Evolutionary conservation across 2,888 invertebrate species (phyloP).

Genomic region (Liodrosophila aerea): DNA sequence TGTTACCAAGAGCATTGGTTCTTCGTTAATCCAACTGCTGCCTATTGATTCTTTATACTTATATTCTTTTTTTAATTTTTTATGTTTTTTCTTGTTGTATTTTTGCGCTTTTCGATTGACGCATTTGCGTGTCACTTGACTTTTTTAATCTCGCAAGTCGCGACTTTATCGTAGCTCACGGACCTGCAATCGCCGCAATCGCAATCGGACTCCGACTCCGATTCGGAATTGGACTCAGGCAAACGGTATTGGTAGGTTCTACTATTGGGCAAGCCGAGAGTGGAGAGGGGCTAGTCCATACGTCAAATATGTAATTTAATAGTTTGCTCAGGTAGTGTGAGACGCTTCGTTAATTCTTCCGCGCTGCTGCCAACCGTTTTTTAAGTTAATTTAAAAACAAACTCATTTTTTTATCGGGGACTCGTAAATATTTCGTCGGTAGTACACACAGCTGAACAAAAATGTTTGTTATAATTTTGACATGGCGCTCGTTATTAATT

Average conservation of each 20-base stretch:
- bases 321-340: conserved; percentile 64
- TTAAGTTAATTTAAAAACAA: conserved; percentile 10
- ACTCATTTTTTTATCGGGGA: conserved; percentile 26
- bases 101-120: conserved; percentile 57
- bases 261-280: too few relatives aligned
- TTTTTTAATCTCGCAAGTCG: conserved; percentile 72
- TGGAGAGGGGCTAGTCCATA: neutral
- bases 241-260: neutral
- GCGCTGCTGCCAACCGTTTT: conserved; percentile 20
- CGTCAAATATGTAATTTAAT: conserved; percentile 66
- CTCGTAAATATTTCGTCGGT: conserved; percentile 12
- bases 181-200: conserved; percentile 51
- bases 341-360: conserved; percentile 43
- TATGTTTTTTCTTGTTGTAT: conserved; percentile 21
- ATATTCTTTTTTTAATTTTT: conserved; percentile 2
- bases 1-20: conserved; percentile 23
- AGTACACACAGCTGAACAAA: conserved; percentile 32
- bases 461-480: conserved; percentile 66
- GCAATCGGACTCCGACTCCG: conserved; percentile 43
- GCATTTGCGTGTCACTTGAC: conserved; percentile 73
- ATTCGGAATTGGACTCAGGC: conserved; percentile 18
- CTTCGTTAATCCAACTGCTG: neutral
- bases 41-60: conserved; percentile 15
- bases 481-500: conserved; percentile 64
- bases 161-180: conserved; percentile 70